These are phyloP conservation scores for Macropus fuliginosus DNA, from an alignment of 2,797 vertebrate species.

Conservation along the genomic window DNA sequence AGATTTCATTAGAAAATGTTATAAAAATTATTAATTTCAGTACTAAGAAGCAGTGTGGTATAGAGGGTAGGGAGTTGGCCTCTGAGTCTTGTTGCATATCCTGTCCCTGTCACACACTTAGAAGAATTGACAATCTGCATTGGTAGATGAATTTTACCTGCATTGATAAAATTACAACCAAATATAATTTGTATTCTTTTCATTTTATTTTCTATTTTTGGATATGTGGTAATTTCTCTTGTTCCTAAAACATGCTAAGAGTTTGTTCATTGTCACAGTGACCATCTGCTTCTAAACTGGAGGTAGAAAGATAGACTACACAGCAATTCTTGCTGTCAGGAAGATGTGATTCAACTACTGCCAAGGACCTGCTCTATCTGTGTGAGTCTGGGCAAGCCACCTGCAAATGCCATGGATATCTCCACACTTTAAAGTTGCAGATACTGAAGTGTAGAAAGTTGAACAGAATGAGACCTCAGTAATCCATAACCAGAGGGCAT, in stretches of 20 bases:
- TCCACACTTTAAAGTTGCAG: not conserved
- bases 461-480: not conserved
- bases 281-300: not conserved
- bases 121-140: not conserved
- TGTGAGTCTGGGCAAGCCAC: not conserved
- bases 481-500: not conserved
- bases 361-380: not conserved
- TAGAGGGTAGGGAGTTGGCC: not conserved
- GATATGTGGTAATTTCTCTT: not conserved
- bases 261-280: not conserved
- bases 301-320: not conserved
- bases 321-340: not conserved
- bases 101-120: not conserved
- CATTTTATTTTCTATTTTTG: not conserved
- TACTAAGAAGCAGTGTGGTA: not conserved
- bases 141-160: not conserved
- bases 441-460: not conserved
- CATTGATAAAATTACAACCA: not conserved
- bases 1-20: not conserved
- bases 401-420: not conserved
- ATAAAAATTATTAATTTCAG: not conserved
- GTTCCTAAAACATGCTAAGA: not conserved
- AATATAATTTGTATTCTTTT: slow-evolving; percentile 22
- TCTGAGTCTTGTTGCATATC: not conserved
- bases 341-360: not conserved